A percentile compares a stretch with the other conserved stretches of the same genome.
These are phyloP conservation scores for Serilophus lunatus DNA, from an alignment of 2,113 vertebrate species.

Conservation along the genomic window DNA sequence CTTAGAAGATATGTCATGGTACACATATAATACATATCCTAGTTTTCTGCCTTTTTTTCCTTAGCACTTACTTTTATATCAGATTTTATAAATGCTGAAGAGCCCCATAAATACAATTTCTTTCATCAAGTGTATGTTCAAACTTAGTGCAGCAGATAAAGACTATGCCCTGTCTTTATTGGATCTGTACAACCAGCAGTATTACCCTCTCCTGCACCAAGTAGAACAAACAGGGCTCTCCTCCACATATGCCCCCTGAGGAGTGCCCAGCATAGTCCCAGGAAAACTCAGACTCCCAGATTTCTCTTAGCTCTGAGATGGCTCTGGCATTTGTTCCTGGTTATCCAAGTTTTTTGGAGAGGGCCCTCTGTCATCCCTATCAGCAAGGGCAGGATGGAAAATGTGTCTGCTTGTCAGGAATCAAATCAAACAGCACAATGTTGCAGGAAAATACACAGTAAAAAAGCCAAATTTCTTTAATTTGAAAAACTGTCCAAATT, in stretches of 20 bases:
- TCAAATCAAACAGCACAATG: background rate
- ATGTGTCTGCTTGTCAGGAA: accelerated
- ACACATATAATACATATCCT: background rate
- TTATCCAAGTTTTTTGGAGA: background rate
- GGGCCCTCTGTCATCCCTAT: background rate
- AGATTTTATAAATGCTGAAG: background rate
- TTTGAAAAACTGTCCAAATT: background rate
- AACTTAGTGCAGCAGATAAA: background rate
- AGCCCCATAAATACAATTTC: background rate
- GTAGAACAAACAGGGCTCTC: background rate
- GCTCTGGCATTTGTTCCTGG: accelerated
- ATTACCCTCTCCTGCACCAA: accelerated
- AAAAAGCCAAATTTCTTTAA: background rate
- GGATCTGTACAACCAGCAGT: accelerated
- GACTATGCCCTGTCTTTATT: background rate
- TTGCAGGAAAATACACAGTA: background rate
- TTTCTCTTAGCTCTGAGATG: background rate
- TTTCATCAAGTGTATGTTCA: background rate
- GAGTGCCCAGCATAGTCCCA: background rate
- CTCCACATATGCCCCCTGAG: accelerated
- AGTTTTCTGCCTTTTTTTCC: background rate
- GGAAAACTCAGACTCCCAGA: background rate
- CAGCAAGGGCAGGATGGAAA: accelerated
- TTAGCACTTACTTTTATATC: background rate
- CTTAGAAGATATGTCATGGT: background rate